Conservation (phyloP, 2,888 invertebrate genomes). For the Heliconius aoede region DNA sequence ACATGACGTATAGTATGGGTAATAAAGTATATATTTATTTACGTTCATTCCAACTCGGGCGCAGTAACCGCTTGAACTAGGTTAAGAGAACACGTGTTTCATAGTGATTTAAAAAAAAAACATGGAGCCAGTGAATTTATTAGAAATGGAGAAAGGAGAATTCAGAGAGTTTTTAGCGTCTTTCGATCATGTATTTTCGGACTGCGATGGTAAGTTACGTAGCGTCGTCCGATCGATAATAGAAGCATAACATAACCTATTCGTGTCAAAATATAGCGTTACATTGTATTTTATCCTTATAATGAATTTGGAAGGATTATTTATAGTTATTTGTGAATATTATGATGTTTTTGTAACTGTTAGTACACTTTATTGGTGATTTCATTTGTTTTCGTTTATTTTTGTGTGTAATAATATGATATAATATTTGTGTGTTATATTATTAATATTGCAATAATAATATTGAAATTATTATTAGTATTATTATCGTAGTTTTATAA, state of each 20-base stretch:
- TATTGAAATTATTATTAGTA: too few relatives aligned
- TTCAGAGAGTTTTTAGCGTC: constrained; percentile 83
- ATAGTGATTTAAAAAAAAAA: constrained; percentile 41
- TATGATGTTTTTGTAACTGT: not conserved
- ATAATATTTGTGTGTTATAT: too few relatives aligned
- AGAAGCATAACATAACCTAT: constrained; percentile 8
- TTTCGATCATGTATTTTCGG: constrained; percentile 89
- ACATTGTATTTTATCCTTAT: not conserved
- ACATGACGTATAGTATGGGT: not conserved
- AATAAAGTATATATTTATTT: constrained; percentile 52
- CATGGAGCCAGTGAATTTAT: constrained; percentile 69
- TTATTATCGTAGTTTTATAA: too few relatives aligned
- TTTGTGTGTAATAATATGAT: too few relatives aligned
- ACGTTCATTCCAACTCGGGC: constrained; percentile 60
- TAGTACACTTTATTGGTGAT: not conserved
- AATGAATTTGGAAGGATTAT: not conserved
- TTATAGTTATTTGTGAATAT: not conserved
- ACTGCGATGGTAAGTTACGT: constrained; percentile 87
- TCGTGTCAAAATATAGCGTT: not conserved
- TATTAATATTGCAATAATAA: too few relatives aligned
- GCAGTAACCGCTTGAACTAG: constrained; percentile 63
- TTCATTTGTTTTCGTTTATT: too few relatives aligned
- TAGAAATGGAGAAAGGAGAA: constrained; percentile 69
- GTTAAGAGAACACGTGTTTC: constrained; percentile 66
- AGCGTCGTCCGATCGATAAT: constrained; percentile 21